Base-by-base conservation (phyloP, 2,888 invertebrate species). In the Tridacna gigas region DNA sequence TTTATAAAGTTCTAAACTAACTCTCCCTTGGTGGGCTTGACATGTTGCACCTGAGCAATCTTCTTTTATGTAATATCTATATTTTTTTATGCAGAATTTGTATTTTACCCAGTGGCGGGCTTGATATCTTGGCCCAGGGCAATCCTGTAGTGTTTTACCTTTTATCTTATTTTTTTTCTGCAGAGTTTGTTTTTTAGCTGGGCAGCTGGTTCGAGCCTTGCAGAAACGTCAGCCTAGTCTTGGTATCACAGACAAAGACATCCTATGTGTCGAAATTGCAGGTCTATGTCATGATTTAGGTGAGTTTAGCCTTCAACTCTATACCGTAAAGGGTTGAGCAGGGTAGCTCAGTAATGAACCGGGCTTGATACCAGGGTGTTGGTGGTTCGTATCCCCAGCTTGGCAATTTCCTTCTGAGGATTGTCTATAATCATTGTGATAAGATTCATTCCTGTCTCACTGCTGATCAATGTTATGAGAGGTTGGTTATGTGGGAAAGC, bases 281-380 rank as follows among this genome's bases (percentile, higher is more conserved):
- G 97, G 96, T 0, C 95, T 97, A 0, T 95, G 96, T 79, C 97
- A 97, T 94, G 97, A 97, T 91, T 91, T 97, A 20, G 97, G 96
- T 95, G 86, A 79, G 80, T 26, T 18, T 9, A 5, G 18, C 18
- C 18, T 56, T 37, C n/a, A 51, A 51, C 13, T 18, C 51, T 51
- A 51, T 18, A 13, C 18, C 11, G 11, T 11, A 51, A 1, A 3
- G 18, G 4, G 9, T 9, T 56, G 18, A 56, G 18, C 9, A 56
- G 56, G 56, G 4, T 56, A 20, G 56, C 56, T 5, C 56, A 56
- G n/a, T 56, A 20, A 18, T 9, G 9, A 5, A 3, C n/a, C 1
- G 18, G 18, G 20, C 20, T 56, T n/a, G 20, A n/a, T 9, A 18
- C 56, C 20, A 56, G n/a, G 56, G 18, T 18, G n/a, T 67, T 28